A percentile compares a stretch with the other conserved stretches of the same genome.
phyloP scores from a whole-genome alignment of 2,113 vertebrate species.

The Tragelaphus scriptus region DNA sequence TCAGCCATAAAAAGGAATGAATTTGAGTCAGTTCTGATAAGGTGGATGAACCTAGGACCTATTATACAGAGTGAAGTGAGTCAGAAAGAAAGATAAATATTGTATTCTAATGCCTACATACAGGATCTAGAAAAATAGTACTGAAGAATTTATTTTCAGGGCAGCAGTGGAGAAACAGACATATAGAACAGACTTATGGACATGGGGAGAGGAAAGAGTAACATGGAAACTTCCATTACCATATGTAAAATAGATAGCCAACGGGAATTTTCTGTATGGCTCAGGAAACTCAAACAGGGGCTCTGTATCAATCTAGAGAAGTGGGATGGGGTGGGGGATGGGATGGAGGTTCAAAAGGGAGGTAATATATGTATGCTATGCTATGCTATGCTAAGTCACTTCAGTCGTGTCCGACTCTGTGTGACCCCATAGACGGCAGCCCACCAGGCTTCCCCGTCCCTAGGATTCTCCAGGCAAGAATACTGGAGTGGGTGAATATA shows the following conservation, averaged over 20 bases:
- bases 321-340: background rate
- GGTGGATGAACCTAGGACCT: background rate
- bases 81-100: background rate
- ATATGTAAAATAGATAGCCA: background rate
- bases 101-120: background rate
- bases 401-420: too few relatives aligned
- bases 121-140: background rate
- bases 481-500: background rate
- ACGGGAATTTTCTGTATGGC: background rate
- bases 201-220: background rate
- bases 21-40: background rate
- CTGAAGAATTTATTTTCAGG: background rate
- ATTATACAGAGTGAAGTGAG: background rate
- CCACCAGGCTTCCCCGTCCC: too few relatives aligned
- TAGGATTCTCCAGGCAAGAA: too few relatives aligned
- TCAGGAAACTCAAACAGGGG: background rate
- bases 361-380: background rate
- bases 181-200: background rate
- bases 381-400: too few relatives aligned
- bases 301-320: background rate
- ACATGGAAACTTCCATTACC: background rate
- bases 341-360: background rate
- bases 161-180: background rate
- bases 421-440: too few relatives aligned
- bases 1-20: background rate